Evolutionary conservation across 2,888 invertebrate genomes (phyloP).

Genomic region (Dryobotodes eremita): DNA sequence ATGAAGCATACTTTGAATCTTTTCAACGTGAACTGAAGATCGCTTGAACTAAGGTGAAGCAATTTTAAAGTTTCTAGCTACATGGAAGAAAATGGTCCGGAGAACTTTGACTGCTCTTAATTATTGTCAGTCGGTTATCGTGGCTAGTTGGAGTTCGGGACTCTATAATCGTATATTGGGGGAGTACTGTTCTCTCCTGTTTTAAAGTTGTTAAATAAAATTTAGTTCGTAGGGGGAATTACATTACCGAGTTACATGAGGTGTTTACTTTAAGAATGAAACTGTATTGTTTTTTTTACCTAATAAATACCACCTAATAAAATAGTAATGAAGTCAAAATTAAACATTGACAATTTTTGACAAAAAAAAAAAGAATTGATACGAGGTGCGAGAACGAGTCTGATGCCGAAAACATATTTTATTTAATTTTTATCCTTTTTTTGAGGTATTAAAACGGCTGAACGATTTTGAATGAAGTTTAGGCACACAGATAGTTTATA

Average conservation of each 20-base stretch:
- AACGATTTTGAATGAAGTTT: not conserved
- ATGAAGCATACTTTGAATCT: constrained; percentile 87
- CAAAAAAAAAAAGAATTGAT: no score
- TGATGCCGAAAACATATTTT: not conserved
- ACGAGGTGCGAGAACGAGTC: not conserved
- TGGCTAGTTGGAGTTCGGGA: constrained; percentile 65
- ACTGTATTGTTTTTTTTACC: no score
- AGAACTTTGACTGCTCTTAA: constrained; percentile 81
- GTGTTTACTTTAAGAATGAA: not conserved
- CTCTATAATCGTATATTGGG: constrained; percentile 66
- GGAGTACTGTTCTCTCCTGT: constrained; percentile 30
- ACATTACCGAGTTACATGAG: not conserved
- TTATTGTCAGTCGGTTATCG: constrained; percentile 82
- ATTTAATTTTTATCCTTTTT: no score
- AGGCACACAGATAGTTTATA: not conserved
- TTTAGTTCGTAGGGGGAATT: not conserved
- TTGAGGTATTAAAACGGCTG: no score
- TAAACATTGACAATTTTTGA: no score
- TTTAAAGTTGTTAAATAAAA: constrained; percentile 35
- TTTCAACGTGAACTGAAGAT: constrained; percentile 77
- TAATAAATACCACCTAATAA: no score
- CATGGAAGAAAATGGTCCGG: constrained; percentile 78
- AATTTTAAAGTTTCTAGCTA: constrained; percentile 82
- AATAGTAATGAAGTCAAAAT: not conserved
- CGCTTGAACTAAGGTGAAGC: constrained; percentile 79